Evolutionary conservation across 1,140 invertebrate genomes (phyloP).

Genomic region (Oryctes rhinoceros): DNA sequence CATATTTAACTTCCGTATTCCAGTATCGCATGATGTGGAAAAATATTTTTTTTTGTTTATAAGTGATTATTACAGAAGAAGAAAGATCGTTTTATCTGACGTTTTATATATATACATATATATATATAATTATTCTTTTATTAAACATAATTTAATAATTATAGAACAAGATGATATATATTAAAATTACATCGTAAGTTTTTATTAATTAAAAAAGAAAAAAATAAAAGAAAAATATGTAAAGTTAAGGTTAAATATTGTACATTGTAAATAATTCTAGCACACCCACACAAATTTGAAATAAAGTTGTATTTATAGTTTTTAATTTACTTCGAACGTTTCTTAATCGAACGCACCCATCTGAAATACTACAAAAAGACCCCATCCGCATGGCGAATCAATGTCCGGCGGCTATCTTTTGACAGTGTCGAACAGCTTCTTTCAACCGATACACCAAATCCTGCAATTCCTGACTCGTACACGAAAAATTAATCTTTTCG

Average conservation of each 20-base stretch:
- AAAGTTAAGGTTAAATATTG: conserved; percentile 47
- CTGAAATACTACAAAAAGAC: too few species aligned
- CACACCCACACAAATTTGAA: conserved; percentile 49
- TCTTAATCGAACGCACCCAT: too few species aligned
- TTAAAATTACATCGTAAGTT: conserved; percentile 37
- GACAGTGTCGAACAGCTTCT: conserved; percentile 69
- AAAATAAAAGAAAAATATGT: conserved; percentile 42
- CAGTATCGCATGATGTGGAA: too few species aligned
- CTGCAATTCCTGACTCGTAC: conserved; percentile 70
- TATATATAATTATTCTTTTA: conserved; percentile 25
- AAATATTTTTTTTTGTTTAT: not conserved
- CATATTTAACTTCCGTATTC: too few species aligned
- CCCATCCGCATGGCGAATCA: not conserved
- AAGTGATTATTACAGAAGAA: conserved; percentile 20
- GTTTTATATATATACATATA: not conserved
- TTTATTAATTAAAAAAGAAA: conserved; percentile 48
- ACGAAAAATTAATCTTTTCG: conserved; percentile 67
- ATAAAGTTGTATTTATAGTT: conserved; percentile 55
- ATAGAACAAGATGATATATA: conserved; percentile 2
- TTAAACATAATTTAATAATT: conserved; percentile 45
- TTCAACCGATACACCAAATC: conserved; percentile 74
- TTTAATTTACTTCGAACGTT: conserved; percentile 31
- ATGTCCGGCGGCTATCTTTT: conserved; percentile 60
- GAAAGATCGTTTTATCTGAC: conserved; percentile 26
- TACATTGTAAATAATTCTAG: conserved; percentile 55